Evolutionary conservation across 1,140 invertebrate species (phyloP).

Genomic region (Drosophila tropicalis): DNA sequence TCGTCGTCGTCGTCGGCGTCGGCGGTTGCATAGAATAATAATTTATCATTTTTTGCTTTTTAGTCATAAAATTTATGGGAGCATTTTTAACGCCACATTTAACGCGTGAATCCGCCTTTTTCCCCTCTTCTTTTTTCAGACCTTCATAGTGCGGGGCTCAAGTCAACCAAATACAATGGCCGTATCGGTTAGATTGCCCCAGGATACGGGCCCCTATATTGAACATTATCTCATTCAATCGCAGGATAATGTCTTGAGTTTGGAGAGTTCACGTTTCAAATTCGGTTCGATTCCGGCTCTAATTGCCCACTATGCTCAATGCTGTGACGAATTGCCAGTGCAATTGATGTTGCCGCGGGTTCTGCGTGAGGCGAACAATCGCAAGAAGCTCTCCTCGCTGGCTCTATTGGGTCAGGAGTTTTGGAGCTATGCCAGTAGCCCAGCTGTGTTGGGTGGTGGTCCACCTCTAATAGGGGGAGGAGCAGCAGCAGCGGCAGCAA

Average conservation of each 20-base stretch:
- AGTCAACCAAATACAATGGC: constrained; percentile 97
- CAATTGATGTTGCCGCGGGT: constrained; percentile 93
- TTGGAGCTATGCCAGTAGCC: constrained; percentile 94
- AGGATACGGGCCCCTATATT: constrained; percentile 93
- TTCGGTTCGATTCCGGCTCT: constrained; percentile 96
- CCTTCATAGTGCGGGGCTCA: constrained; percentile 96
- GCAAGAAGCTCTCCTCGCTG: constrained; percentile 94
- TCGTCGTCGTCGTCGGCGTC: neutral
- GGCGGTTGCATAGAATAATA: constrained; percentile 50
- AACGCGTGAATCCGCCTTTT: constrained; percentile 37
- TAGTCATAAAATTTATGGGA: constrained; percentile 74
- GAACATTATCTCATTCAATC: constrained; percentile 98
- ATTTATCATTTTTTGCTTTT: constrained; percentile 81
- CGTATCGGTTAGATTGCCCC: constrained; percentile 94
- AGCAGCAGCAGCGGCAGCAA: constrained; percentile 9
- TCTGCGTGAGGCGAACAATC: constrained; percentile 92
- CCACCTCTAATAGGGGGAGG: constrained; percentile 65
- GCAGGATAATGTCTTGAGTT: constrained; percentile 89
- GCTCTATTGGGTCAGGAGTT: constrained; percentile 96
- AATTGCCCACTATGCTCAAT: constrained; percentile 96
- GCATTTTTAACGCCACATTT: constrained; percentile 82
- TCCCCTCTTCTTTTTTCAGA: constrained; percentile 84
- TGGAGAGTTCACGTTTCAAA: constrained; percentile 96
- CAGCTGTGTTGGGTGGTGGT: constrained; percentile 83
- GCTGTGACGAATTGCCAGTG: constrained; percentile 97